Evolutionary conservation across 2,113 vertebrate species (phyloP).

Genomic region (Cyanistes caeruleus): DNA sequence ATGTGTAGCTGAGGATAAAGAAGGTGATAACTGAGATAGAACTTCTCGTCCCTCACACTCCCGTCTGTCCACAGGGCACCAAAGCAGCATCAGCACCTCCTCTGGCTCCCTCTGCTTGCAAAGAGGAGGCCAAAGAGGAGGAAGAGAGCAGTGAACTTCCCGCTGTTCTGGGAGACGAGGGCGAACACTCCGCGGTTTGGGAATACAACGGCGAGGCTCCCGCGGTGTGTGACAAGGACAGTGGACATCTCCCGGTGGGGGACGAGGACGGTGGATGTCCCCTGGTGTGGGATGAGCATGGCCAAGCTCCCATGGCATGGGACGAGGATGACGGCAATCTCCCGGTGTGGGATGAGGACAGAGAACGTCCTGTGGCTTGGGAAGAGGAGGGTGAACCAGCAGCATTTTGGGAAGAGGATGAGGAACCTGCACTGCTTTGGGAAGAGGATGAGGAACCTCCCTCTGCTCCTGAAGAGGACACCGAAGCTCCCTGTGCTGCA

Average conservation of each 20-base stretch:
- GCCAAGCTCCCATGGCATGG: too few relatives aligned
- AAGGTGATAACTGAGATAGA: neutral
- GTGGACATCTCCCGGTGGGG: neutral
- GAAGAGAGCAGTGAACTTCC: neutral
- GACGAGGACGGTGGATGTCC: neutral
- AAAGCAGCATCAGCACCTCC: neutral
- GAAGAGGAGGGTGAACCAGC: neutral
- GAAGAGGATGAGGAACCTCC: neutral
- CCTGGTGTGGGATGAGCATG: neutral
- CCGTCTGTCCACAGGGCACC: neutral
- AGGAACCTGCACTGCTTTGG: neutral
- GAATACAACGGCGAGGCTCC: neutral
- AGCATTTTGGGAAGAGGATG: neutral
- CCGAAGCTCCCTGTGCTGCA: neutral
- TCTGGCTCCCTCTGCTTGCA: neutral
- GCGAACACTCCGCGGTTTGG: neutral
- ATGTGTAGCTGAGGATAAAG: neutral
- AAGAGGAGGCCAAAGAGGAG: neutral
- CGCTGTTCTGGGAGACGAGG: neutral
- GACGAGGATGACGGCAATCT: neutral
- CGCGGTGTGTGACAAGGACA: neutral
- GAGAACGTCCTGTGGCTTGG: too few relatives aligned
- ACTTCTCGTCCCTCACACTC: neutral
- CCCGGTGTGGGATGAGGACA: neutral
- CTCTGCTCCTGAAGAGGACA: neutral